These are phyloP conservation scores for Trichogramma dendrolimi DNA, from an alignment of 2,888 invertebrate species.

Conservation along the genomic window DNA sequence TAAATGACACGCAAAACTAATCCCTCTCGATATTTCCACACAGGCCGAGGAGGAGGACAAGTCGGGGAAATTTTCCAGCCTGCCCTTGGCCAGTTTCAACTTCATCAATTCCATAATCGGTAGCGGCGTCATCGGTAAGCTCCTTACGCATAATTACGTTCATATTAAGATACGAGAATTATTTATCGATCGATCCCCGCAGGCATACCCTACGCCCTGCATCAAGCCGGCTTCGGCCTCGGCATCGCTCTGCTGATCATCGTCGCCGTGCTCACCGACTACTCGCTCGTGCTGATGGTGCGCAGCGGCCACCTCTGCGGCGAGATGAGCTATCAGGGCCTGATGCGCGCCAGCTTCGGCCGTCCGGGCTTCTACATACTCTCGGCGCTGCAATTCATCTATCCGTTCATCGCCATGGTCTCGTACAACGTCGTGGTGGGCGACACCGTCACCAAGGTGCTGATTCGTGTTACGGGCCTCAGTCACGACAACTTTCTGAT, in stretches of 20 bases:
- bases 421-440: slow-evolving; percentile 85
- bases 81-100: slow-evolving; percentile 77
- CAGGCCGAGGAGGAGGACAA: slow-evolving; percentile 52
- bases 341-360: slow-evolving; percentile 79
- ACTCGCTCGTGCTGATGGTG: slow-evolving; percentile 76
- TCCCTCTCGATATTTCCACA: too few species aligned
- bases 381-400: slow-evolving; percentile 73
- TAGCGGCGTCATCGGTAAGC: slow-evolving; percentile 76
- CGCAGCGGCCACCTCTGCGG: slow-evolving; percentile 71
- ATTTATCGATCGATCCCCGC: slow-evolving; percentile 1
- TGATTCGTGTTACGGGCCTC: slow-evolving; percentile 65
- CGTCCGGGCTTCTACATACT: slow-evolving; percentile 72
- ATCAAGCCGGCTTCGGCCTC: slow-evolving; percentile 75
- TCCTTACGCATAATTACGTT: background rate
- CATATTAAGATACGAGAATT: background rate
- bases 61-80: slow-evolving; percentile 62
- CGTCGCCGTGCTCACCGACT: slow-evolving; percentile 75
- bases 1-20: too few species aligned
- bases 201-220: slow-evolving; percentile 76
- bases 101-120: slow-evolving; percentile 86
- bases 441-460: slow-evolving; percentile 78
- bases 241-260: slow-evolving; percentile 67
- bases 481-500: slow-evolving; percentile 57
- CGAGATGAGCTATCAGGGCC: slow-evolving; percentile 72
- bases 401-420: slow-evolving; percentile 77